phyloP scores from a whole-genome alignment of 2,888 invertebrate genomes.

The Ethmia dodecea region DNA sequence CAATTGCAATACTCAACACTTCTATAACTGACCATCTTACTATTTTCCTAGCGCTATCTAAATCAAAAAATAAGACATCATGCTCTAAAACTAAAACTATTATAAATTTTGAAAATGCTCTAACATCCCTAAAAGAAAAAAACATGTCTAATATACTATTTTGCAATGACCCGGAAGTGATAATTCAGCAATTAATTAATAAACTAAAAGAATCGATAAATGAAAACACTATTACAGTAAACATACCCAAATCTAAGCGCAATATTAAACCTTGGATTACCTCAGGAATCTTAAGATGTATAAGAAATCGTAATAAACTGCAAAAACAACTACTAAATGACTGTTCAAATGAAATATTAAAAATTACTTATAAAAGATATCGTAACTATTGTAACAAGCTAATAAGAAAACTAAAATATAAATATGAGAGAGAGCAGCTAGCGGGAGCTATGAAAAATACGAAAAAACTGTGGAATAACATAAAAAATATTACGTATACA shows the following conservation, averaged over 20 bases:
- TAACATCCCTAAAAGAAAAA: background rate
- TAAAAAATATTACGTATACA: background rate
- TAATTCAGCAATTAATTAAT: background rate
- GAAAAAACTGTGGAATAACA: background rate
- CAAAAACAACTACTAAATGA: background rate
- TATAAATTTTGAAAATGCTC: background rate
- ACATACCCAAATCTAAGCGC: background rate
- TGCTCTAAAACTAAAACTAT: background rate
- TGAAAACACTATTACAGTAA: background rate
- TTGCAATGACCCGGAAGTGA: background rate
- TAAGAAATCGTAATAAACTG: background rate
- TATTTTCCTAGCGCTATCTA: background rate
- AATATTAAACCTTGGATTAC: conserved; percentile 1
- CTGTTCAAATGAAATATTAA: background rate
- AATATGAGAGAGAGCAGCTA: background rate
- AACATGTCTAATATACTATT: background rate
- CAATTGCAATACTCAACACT: conserved; percentile 4
- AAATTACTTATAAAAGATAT: no score
- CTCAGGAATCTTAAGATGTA: background rate
- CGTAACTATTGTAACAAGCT: background rate
- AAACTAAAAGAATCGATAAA: background rate
- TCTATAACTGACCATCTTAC: conserved; percentile 4
- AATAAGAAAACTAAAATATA: background rate
- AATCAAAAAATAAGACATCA: background rate
- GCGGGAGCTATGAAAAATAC: background rate